A percentile compares a stretch with the other conserved stretches of the same genome.
Conservation (phyloP, 2,113 vertebrate genomes). For the Ploceus nigricollis region DNA sequence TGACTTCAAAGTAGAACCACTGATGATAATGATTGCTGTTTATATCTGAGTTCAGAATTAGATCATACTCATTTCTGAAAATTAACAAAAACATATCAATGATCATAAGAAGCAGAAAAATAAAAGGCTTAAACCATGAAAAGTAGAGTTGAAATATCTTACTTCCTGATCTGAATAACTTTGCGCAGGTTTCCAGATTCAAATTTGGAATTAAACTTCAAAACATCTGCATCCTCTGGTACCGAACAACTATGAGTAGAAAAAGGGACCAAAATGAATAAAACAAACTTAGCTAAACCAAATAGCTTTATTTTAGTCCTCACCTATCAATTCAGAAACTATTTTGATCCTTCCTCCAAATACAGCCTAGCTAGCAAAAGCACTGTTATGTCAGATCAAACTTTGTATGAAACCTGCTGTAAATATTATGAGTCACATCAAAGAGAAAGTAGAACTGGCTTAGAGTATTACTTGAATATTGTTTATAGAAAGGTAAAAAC, state of each 20-base stretch:
- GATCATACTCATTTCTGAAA: constrained; percentile 92
- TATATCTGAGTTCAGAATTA: constrained; percentile 97
- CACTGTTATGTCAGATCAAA: background rate
- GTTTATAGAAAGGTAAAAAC: constrained; percentile 1
- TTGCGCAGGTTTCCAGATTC: constrained; percentile 97
- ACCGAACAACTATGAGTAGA: constrained; percentile 74
- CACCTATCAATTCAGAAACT: background rate
- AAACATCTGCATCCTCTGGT: constrained; percentile 83
- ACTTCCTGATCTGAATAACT: constrained; percentile 96
- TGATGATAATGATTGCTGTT: constrained; percentile 99
- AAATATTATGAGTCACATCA: background rate
- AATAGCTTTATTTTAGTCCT: background rate
- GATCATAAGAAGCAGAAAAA: constrained; percentile 31
- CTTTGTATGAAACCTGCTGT: background rate
- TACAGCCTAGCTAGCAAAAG: background rate
- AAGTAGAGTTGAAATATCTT: constrained; percentile 61
- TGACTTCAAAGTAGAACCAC: constrained; percentile 99
- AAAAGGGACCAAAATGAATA: background rate
- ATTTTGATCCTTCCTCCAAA: background rate
- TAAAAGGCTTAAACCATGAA: background rate
- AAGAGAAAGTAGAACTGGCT: background rate
- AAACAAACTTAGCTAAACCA: background rate
- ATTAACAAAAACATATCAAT: constrained; percentile 40
- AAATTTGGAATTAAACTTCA: constrained; percentile 98
- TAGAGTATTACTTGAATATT: background rate